Conservation (phyloP, 2,797 vertebrate species). For the Melanotaenia trifasciata region DNA sequence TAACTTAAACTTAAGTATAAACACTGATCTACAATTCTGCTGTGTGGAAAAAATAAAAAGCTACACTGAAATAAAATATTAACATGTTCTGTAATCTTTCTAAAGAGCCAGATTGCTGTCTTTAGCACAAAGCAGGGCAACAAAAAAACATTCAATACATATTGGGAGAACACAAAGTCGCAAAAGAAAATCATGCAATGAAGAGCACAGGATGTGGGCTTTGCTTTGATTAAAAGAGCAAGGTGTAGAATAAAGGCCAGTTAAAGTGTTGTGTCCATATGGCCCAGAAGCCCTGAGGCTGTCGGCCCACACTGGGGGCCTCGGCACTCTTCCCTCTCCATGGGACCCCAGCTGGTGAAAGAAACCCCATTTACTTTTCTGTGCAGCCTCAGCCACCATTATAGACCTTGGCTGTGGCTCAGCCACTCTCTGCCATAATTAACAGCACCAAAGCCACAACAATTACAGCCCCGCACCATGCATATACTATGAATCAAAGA, state of each 20-base stretch:
- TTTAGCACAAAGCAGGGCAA: constrained; percentile 45
- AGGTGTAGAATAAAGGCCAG: constrained; percentile 86
- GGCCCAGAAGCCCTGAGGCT: constrained; percentile 92
- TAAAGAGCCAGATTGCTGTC: not conserved
- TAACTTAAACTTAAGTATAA: constrained; percentile 15
- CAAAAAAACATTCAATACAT: constrained; percentile 39
- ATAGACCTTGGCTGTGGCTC: constrained; percentile 98
- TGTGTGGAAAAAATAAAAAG: constrained; percentile 41
- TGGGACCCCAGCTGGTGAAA: constrained; percentile 99
- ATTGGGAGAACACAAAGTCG: constrained; percentile 61
- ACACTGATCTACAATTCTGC: constrained; percentile 54
- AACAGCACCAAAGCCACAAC: constrained; percentile 96
- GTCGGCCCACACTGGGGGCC: constrained; percentile 89
- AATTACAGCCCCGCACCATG: constrained; percentile 91
- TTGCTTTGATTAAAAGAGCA: constrained; percentile 89
- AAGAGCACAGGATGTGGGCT: constrained; percentile 78
- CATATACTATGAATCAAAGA: constrained; percentile 94
- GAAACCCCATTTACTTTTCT: constrained; percentile 94
- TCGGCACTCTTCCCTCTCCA: constrained; percentile 90
- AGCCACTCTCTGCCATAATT: constrained; percentile 99
- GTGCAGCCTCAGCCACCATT: constrained; percentile 91
- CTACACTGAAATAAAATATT: constrained; percentile 67
- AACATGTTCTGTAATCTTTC: constrained; percentile 48
- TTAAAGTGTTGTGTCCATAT: constrained; percentile 92
- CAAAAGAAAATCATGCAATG: constrained; percentile 62